Percentiles rank a stretch among this genome's conserved stretches.
Evolutionary conservation across 2,113 vertebrate genomes (phyloP).

Genomic region (Coreoperca whiteheadi): DNA sequence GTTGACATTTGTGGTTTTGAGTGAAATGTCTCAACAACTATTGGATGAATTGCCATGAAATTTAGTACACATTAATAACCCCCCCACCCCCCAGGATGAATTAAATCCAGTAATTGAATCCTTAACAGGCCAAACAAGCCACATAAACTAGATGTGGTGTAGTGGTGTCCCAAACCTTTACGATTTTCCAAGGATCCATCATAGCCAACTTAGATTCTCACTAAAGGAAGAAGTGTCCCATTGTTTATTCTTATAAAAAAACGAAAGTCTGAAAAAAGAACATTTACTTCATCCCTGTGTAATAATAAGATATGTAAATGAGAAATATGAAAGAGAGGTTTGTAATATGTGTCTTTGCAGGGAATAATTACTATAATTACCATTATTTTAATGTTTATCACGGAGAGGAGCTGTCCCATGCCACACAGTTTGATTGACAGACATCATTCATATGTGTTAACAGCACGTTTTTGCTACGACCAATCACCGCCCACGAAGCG

Average conservation of each 20-base stretch:
- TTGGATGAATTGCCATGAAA: background rate
- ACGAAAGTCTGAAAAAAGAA: background rate
- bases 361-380: background rate
- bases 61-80: too few relatives aligned
- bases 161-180: too few relatives aligned
- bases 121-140: too few relatives aligned
- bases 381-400: background rate
- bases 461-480: conserved; percentile 13
- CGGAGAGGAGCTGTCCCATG: background rate
- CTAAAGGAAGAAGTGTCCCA: background rate
- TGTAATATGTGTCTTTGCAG: background rate
- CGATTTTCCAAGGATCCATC: background rate
- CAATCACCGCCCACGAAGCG: conserved; percentile 54
- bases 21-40: background rate
- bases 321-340: too few relatives aligned
- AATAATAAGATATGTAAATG: too few relatives aligned
- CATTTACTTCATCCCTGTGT: too few relatives aligned
- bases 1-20: background rate
- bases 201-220: background rate
- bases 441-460: background rate
- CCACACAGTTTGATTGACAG: too few relatives aligned
- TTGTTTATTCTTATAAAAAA: background rate
- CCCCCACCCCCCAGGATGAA: background rate
- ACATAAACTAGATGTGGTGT: too few relatives aligned
- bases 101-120: background rate